phyloP scores from a whole-genome alignment of 2,113 vertebrate genomes.

The Bungarus multicinctus region DNA sequence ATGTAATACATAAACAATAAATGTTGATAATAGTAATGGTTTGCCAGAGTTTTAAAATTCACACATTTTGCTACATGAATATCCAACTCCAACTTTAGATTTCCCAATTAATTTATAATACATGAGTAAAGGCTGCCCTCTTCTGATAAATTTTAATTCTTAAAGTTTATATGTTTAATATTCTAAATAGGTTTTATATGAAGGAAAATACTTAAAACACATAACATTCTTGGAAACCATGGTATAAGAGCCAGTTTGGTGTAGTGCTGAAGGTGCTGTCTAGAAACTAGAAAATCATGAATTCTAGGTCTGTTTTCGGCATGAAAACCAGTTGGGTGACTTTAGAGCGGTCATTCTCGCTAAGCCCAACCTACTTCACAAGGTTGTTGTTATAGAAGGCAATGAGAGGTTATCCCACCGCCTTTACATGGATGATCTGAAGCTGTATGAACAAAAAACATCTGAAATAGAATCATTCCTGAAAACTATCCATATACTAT shows the following conservation, averaged over 20 bases:
- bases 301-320: background rate
- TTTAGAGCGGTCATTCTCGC: background rate
- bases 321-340: background rate
- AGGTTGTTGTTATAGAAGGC: background rate
- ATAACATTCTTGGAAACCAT: background rate
- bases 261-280: background rate
- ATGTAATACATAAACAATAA: background rate
- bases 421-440: too few species aligned
- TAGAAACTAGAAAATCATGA: background rate
- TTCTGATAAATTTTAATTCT: slow-evolving; percentile 43
- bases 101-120: slow-evolving; percentile 29
- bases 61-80: background rate
- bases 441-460: too few species aligned
- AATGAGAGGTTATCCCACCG: background rate
- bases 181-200: background rate
- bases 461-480: too few species aligned
- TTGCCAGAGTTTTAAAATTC: background rate
- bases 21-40: background rate
- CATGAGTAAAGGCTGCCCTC: slow-evolving; percentile 65
- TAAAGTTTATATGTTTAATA: background rate
- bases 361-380: background rate
- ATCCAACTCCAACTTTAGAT: background rate
- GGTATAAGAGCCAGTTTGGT: background rate
- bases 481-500: too few species aligned
- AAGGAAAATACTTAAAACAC: background rate